Evolutionary conservation across 2,113 vertebrate genomes (phyloP).

Genomic region (Noturus placidus): DNA sequence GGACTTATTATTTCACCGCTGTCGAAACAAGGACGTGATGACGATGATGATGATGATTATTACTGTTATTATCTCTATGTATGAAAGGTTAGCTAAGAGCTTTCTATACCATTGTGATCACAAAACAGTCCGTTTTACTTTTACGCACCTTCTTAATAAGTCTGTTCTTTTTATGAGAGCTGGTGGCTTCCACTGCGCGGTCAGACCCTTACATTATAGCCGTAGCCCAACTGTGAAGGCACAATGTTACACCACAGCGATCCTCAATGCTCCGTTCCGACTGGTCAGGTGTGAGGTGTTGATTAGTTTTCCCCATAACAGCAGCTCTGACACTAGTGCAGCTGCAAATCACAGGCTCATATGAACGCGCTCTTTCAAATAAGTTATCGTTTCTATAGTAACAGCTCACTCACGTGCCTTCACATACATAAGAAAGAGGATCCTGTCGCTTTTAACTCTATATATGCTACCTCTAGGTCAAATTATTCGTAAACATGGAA

Average conservation of each 20-base stretch:
- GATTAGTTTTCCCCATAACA: not conserved
- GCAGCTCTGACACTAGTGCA: not conserved
- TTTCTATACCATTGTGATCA: not conserved
- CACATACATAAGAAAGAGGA: too few relatives aligned
- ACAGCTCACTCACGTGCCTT: not conserved
- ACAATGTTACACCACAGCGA: not conserved
- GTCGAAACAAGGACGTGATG: not conserved
- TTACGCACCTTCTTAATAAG: slow-evolving; percentile 6
- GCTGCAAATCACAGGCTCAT: not conserved
- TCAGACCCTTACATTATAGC: not conserved
- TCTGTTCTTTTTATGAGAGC: not conserved
- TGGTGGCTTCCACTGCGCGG: slow-evolving; percentile 6
- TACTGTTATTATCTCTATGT: not conserved
- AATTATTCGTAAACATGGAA: too few relatives aligned
- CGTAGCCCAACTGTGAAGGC: not conserved
- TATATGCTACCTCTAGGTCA: too few relatives aligned
- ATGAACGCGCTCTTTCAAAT: not conserved
- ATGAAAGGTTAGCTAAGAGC: not conserved
- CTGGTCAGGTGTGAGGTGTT: not conserved
- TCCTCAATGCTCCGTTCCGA: not conserved
- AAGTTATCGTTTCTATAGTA: not conserved
- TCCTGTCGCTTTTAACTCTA: too few relatives aligned
- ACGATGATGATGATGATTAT: not conserved
- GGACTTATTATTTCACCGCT: slow-evolving; percentile 57
- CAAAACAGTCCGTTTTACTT: not conserved